Evolutionary conservation across 2,888 invertebrate species (phyloP).

Genomic region (Coelopa pilipes): DNA sequence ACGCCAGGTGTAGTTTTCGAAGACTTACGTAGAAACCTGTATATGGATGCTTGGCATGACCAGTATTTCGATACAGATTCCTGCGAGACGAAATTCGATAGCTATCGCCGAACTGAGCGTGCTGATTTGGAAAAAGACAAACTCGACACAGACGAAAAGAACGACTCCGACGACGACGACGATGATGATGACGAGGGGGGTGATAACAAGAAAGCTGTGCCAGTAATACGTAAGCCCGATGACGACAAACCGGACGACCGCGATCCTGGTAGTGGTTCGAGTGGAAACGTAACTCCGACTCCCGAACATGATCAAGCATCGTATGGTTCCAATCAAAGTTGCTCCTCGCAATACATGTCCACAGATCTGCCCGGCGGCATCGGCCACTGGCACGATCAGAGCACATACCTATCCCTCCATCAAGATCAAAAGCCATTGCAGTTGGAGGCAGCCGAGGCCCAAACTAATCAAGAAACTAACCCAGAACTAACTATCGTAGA

Average conservation of each 20-base stretch:
- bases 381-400: constrained; percentile 84
- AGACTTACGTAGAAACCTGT: constrained; percentile 50
- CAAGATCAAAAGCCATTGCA: constrained; percentile 28
- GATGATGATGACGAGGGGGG: constrained; percentile 64
- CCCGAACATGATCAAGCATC: constrained; percentile 51
- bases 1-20: constrained; percentile 45
- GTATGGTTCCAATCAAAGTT: constrained; percentile 56
- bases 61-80: constrained; percentile 45
- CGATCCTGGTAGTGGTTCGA: constrained; percentile 73
- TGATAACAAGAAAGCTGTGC: constrained; percentile 53
- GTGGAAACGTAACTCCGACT: constrained; percentile 65
- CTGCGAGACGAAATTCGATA: constrained; percentile 45
- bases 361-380: constrained; percentile 83
- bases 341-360: constrained; percentile 74
- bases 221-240: constrained; percentile 60
- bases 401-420: constrained; percentile 78
- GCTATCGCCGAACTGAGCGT: constrained; percentile 39
- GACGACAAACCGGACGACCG: constrained; percentile 72
- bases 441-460: constrained; percentile 31
- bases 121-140: constrained; percentile 45
- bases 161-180: constrained; percentile 73
- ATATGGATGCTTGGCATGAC: constrained; percentile 55
- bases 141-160: constrained; percentile 43
- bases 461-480: constrained; percentile 35
- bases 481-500: constrained; percentile 15